Base-by-base conservation (phyloP, 2,113 vertebrate genomes). In the Solea solea region DNA sequence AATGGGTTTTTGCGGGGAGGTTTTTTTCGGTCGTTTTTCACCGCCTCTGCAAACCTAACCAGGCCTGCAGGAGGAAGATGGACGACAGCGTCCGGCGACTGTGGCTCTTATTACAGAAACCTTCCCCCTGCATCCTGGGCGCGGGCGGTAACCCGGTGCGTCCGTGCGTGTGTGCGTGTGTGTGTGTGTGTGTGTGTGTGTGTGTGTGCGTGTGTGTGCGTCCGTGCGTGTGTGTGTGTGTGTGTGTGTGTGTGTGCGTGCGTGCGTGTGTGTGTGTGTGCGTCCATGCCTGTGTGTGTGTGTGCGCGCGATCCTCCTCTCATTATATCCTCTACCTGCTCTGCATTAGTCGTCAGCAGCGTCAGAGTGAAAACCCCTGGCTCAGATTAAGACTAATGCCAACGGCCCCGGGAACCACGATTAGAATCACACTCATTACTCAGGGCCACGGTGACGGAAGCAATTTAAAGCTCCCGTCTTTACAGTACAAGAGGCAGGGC, bases 361-460 rank as follows among this genome's bases (percentile, higher is more conserved):
- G 88, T 88, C 34, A 6, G 34, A 6, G 58, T 83, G 86, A 91
- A 92, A 78, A 76, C 4, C 89, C 88, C 86, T 21, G 39, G 85
- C 78, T 83, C 86, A 93, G 94, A 94, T 94, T 92, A 94, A 94
- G 94, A 94, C 93, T 93, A 94, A 94, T 94, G 92, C 89, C 86
- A 80, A 87, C 88, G 93, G 94, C 93, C 93, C 90, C 90, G 86
- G 92, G 94, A 94, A 94, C 93, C 91, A 82, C 91, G 91, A 94
- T 94, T 94, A 94, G 92, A 94, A 94, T 94, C 92, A 91, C 90
- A 93, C 90, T 94, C 93, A 94, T 94, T 94, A 94, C 93, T 94
- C 94, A 94, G 93, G 91, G 89, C 81, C 83, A 14, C 57, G 71
- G 91, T 93, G 91, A 94, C 90, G 92, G 94, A 93, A 94, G 93